Evolutionary conservation across 2,888 invertebrate species (phyloP).

Genomic region (Dendrolimus pini): DNA sequence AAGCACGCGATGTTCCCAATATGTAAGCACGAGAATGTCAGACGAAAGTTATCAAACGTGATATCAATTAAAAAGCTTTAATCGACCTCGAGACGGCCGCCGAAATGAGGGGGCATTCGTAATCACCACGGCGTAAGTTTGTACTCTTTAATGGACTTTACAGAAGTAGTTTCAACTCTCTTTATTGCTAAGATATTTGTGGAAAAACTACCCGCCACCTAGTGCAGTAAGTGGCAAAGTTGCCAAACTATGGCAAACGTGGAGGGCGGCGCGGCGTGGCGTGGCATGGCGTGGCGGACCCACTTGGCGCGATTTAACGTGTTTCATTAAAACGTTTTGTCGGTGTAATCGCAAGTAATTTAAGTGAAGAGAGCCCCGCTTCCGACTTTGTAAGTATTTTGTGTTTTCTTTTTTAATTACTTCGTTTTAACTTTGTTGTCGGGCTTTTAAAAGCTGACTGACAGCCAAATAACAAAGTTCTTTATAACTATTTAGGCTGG

Average conservation of each 20-base stretch:
- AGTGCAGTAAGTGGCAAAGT: constrained; percentile 67
- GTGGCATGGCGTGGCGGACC: constrained; percentile 40
- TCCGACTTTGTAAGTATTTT: constrained; percentile 76
- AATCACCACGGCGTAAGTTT: constrained; percentile 66
- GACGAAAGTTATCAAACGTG: constrained; percentile 37
- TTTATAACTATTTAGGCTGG: constrained; percentile 68
- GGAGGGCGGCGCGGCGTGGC: constrained; percentile 24
- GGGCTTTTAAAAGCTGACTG: constrained; percentile 73
- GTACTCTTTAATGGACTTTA: constrained; percentile 74
- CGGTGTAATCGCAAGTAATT: constrained; percentile 76
- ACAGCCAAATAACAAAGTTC: constrained; percentile 74
- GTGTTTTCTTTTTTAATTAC: constrained; percentile 77
- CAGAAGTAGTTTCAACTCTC: constrained; percentile 73
- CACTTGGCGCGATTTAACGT: constrained; percentile 72
- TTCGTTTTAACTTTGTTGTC: constrained; percentile 75
- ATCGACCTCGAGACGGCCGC: constrained; percentile 59
- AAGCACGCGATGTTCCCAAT: neutral
- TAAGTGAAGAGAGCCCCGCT: constrained; percentile 74
- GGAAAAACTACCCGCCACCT: constrained; percentile 69
- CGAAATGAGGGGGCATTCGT: constrained; percentile 64
- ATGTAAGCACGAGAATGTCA: neutral
- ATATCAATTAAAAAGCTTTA: constrained; percentile 67
- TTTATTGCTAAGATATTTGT: constrained; percentile 73
- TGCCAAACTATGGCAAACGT: constrained; percentile 55
- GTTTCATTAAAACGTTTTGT: constrained; percentile 75